These are phyloP conservation scores for Heliconius congener DNA, from an alignment of 1,140 invertebrate species.

Conservation along the genomic window DNA sequence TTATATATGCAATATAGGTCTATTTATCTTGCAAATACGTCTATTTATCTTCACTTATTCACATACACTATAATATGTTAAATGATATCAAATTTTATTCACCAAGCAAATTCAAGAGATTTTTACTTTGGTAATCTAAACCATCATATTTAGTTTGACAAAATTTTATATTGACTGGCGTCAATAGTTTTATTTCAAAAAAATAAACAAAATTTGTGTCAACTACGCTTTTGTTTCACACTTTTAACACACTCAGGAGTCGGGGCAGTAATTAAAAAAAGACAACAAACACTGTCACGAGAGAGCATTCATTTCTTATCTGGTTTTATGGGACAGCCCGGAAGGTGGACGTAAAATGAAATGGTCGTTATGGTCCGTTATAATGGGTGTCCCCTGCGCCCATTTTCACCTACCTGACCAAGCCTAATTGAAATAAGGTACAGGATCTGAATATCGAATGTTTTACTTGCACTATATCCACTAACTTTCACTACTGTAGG, in stretches of 20 bases:
- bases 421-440: constrained; percentile 20
- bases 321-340: constrained; percentile 25
- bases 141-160: too few relatives aligned
- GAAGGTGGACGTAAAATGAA: constrained; percentile 22
- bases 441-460: background rate
- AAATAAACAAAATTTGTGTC: background rate
- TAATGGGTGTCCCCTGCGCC: constrained; percentile 16
- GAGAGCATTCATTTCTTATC: constrained; percentile 18
- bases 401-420: constrained; percentile 28
- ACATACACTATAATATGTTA: too few relatives aligned
- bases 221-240: background rate
- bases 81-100: too few relatives aligned
- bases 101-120: too few relatives aligned
- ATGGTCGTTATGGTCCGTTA: constrained; percentile 22
- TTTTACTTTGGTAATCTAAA: too few relatives aligned
- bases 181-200: background rate
- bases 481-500: background rate
- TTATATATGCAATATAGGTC: too few relatives aligned
- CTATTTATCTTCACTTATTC: too few relatives aligned
- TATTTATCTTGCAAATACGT: too few relatives aligned
- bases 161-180: background rate
- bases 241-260: background rate
- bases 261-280: background rate
- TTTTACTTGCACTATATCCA: too few relatives aligned
- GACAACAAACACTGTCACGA: background rate